Evolutionary conservation across 2,888 invertebrate species (phyloP), one percentile per base, ranked within the genome.

Genomic region (Drosophila aldrichi): DNA sequence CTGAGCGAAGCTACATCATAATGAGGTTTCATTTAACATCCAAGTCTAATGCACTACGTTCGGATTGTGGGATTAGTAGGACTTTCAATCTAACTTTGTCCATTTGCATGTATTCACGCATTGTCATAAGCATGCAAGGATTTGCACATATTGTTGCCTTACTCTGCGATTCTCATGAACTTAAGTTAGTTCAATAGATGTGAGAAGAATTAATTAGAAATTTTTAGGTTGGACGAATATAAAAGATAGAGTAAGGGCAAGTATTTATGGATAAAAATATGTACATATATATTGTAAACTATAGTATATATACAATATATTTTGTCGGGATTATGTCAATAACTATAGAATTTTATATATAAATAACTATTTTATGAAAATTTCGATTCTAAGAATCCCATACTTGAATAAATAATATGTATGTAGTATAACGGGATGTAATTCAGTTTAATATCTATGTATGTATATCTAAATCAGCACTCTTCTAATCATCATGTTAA

Each of bases 21-120:
- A 52, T 52, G 32, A 52, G 51, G 16, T 16, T 52, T 52, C 32
- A 36, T 34, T 49, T 32, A n/a, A 34, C 51, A 51, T 51, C 20
- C 8, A 20, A 34, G 20, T 18, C 20, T 16, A 22, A 52, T 34
- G 36, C 32, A 14, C 14, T 49, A 3, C 34, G 20, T 49, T 32
- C 14, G 49, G 49, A 10, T 18, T 14, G 7, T 12, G 8, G 18
- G 49, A 12, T 49, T 34, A 32, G 18, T 34, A 2, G 6, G 8
- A 3, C 18, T 32, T 32, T 34, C 32, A 49, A 49, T 18, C 20
- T 3, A 20, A 49, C 18, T 49, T 32, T 18, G 32, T 7, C 29
- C 32, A 18, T 18, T 18, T 49, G 32, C 29, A 29, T 32, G 48
- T 5, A 10, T 48, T 16, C n/a, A 12, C 12, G 29, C 12, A 48